These are phyloP conservation scores for Beaufortia kweichowensis DNA, from an alignment of 2,113 vertebrate genomes.

Conservation along the genomic window DNA sequence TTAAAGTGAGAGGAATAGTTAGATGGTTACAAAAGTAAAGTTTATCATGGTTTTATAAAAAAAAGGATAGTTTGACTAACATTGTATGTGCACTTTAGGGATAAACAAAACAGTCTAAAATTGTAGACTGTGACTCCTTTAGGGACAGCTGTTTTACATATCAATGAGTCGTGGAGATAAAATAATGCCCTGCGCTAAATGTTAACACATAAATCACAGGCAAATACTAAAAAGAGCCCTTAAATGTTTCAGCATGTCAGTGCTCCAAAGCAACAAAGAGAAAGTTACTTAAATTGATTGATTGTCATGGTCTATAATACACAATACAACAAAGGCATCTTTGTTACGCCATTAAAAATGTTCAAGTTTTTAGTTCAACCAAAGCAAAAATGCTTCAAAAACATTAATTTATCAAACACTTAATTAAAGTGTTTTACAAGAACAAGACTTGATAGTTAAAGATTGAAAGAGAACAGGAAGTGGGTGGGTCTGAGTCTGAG, in stretches of 20 bases:
- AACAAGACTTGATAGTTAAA: not conserved
- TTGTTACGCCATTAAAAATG: too few species aligned
- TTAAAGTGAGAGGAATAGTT: too few species aligned
- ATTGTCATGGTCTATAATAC: not conserved
- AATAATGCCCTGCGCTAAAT: not conserved
- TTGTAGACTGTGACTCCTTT: not conserved
- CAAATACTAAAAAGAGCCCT: constrained; percentile 8
- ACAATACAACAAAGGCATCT: not conserved
- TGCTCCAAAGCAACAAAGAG: not conserved
- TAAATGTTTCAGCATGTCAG: constrained; percentile 26
- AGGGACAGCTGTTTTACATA: constrained; percentile 19
- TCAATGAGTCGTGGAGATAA: not conserved
- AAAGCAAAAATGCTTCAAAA: too few species aligned
- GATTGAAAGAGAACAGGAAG: not conserved
- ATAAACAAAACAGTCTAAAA: not conserved
- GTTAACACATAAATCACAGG: not conserved
- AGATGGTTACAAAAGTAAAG: too few species aligned
- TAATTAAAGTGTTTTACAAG: too few species aligned
- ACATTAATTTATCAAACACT: too few species aligned
- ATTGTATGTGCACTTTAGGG: not conserved
- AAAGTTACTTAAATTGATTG: not conserved
- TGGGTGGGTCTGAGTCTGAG: not conserved
- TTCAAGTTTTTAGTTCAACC: too few species aligned
- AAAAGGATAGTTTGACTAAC: not conserved
- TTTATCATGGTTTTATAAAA: too few species aligned